Evolutionary conservation across 1,140 invertebrate species (phyloP), one percentile per base, ranked within the genome.

Genomic region (Drosophila ogumai): DNA sequence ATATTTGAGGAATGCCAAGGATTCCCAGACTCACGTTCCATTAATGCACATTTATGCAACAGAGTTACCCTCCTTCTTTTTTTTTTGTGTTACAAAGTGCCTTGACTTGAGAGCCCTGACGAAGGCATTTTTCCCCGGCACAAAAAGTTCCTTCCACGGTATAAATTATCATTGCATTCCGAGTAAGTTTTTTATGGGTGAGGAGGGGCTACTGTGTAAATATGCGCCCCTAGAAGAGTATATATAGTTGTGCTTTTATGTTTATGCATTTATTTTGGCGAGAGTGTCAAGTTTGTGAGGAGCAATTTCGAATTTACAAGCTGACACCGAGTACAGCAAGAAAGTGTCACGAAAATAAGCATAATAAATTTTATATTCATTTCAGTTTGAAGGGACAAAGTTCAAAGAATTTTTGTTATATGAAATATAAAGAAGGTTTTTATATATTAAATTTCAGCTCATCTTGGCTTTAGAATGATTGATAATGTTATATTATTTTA

Each of bases 1-100:
- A 63, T 57, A 67, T 64, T 72, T 44, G 19, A 75, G 32, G 36
- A 75, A 57, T 43, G 38, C 36, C 44, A 57, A 31, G 64, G 55
- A 71, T 47, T 69, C 31, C 38, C 56, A 50, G 57, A 63, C 34
- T 25, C 28, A 52, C 36, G 17, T 32, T 65, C 41, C 22, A 63
- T 75, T 75, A 54, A 47, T 74, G 67, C 65, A 73, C 36, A 67
- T 60, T 76, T 58, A 54, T 66, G 56, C 68, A 61, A 49, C 50
- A 54, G 13, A 67, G 31, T 57, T 34, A 52, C 44, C 28, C 32
- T 57, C 25, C 25, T 3, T 8, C 22, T 52, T 34, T 50, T 17
- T 43, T 5, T 12, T 41, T n/a, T 44, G 5, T 22, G 58, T 41
- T 65, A 15, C 60, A 43, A 43, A 71, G 69, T 63, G 69, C 25